Evolutionary conservation across 2,797 vertebrate species (phyloP).

Genomic region (Knipowitschia caucasica): DNA sequence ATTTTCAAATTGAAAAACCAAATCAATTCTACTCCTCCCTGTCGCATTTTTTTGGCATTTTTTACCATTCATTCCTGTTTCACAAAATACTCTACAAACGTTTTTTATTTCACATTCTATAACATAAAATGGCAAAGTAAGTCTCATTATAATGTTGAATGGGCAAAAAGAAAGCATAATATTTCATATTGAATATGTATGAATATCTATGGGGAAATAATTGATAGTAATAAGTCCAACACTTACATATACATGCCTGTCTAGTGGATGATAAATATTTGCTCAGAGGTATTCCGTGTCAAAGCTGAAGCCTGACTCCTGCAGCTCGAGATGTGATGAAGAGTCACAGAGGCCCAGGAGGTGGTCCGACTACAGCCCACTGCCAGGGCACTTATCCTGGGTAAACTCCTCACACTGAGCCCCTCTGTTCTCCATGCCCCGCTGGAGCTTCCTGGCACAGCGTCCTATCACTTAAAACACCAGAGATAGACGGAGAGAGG

Average conservation of each 20-base stretch:
- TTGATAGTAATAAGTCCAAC: neutral
- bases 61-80: too few relatives aligned
- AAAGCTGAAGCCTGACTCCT: neutral
- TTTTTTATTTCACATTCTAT: too few relatives aligned
- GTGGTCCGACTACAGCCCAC: conserved; percentile 29
- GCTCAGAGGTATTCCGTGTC: conserved; percentile 1
- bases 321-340: neutral
- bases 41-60: too few relatives aligned
- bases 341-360: conserved; percentile 27
- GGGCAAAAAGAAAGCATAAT: too few relatives aligned
- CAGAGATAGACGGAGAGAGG: conserved; percentile 28
- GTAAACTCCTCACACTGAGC: conserved; percentile 57
- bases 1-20: too few relatives aligned
- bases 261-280: neutral
- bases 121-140: too few relatives aligned
- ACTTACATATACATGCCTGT: neutral
- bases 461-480: conserved; percentile 28
- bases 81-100: too few relatives aligned
- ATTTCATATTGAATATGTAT: too few relatives aligned
- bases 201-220: too few relatives aligned
- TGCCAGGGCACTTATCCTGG: conserved; percentile 41
- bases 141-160: too few relatives aligned
- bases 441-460: conserved; percentile 41
- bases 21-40: too few relatives aligned
- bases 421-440: conserved; percentile 53